Evolutionary conservation across 2,113 vertebrate species (phyloP), one percentile per base, ranked within the genome.

Genomic region (Hystrix cristata): DNA sequence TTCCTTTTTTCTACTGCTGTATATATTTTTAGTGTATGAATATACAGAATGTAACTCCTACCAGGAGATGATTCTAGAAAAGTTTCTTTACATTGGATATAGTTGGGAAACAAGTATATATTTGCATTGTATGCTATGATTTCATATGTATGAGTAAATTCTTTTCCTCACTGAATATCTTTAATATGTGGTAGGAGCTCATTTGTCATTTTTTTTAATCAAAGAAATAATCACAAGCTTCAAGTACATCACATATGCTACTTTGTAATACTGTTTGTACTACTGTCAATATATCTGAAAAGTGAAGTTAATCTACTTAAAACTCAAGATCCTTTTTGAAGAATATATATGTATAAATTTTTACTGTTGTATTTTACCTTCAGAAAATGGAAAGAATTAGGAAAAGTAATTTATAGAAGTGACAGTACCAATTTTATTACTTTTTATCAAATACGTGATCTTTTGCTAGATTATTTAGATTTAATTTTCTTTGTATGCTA

Each of bases 301-400:
- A 64, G n/a, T 76, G 72, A 96, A 57, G 51, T 15, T 80, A n/a
- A 74, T 74, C 34, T 84, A 18, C n/a, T 34, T 87, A 10, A 86
- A 90, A 84, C 5, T 90, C 48, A 74, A 67, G 7, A 55, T 62
- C 74, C 19, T 62, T 94, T 90, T 90, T 91, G 79, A 86, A 76
- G 0, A 14, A 19, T 87, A 13, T 94, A 4, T 72, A 64, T 59
- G 13, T 95, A n/a, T 95, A 38, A 81, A 55, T 87, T 38, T 43
- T 46, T 93, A n/a, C 59, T 85, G 2, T 83, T 71, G 8, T 86
- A 48, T 55, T 87, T 95, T 90, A 85, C 48, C 21, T 83, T 78
- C 71, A 90, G 76, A 81, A 96, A 96, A 92, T 18, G 59, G 62
- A 92, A 88, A 92, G 29, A 12, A 91, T 51, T 69, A 85, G 48